Evolutionary conservation across 2,797 vertebrate species (phyloP), one percentile per base, ranked within the genome.

Genomic region (Varecia variegata): DNA sequence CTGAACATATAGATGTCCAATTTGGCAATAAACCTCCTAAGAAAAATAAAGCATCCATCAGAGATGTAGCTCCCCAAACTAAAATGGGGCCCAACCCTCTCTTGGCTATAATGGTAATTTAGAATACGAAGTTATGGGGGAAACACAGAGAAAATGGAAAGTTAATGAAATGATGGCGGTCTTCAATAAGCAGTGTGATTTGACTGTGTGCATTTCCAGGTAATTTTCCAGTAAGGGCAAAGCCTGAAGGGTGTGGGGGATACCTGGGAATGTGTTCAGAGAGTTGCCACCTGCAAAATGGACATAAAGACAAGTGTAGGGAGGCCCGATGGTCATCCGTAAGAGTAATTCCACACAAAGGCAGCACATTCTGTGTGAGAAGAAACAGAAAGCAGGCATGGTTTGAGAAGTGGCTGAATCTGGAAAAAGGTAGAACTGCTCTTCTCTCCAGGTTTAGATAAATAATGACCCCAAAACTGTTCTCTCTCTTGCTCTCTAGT

Each of bases 281-380:
- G 21, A 23, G 21, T 4, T 4, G 2, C 50, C 32, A 56, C 25
- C 11, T 58, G 62, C n/a, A 58, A 73, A 83, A 25, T 5, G 9
- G 32, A 43, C 30, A 58, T 30, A 23, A 56, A 17, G n/a, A 35
- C 4, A 35, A 68, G 27, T 2, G 3, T 3, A 17, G 18, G 3
- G 27, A 58, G 32, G 15, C 21, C 50, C 0, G 6, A 4, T 50
- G 14, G 2, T 71, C 25, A n/a, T 5, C 10, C n/a, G 15, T 0
- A 52, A 77, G 6, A 25, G 4, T 23, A 54, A 60, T 35, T 52
- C 23, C 50, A 62, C 43, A 76, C 4, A 80, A 30, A 88, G 10
- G 6, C 58, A 52, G 32, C 30, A 23, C 43, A 13, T 18, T 67
- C 21, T 54, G 18, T 38, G 6, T 56, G 14, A n/a, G 54, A 73